Base-by-base conservation (phyloP, 1,140 invertebrate genomes). In the Orchestia grillus region DNA sequence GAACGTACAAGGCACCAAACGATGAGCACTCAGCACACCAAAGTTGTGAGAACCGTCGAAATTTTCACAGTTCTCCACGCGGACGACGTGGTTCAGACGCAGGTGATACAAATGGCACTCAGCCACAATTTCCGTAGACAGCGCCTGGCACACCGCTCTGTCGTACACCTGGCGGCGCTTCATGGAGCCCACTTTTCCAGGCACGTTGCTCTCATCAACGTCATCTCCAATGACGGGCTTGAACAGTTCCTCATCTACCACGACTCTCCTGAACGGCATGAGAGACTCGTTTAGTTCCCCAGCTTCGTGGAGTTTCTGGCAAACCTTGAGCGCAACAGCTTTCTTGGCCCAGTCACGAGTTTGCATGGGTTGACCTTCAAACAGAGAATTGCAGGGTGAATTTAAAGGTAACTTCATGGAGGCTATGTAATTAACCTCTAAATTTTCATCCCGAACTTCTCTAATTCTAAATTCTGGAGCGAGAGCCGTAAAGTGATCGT, bases 401-500 rank as follows among this genome's bases (percentile, higher is more conserved):
- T 90, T 97, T 6, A 96, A 96, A 3, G 96, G 96, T 77, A 97
- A 42, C 36, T 43, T 91, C 44, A 97, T 95, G 0, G 43, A 62
- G 53, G 96, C 95, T 23, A 77, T 42, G 8, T n/a, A 95, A n/a
- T 19, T 0, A 28, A 16, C 44, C 45, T 62, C 96, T n/a, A 19
- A 53, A 53, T 53, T 19, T 44, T 8, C 44, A 40, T 16, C 42
- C n/a, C 16, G 47, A 88, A n/a, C 36, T 77, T 77, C 15, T 45
- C n/a, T 43, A 0, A 95, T 40, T 53, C 41, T 88, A 23, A 77
- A 41, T 57, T 96, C 95, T n/a, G 96, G 96, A 41, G 90, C 44
- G 41, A 97, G 77, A 36, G 96, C 88, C 88, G 97, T 97, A 77
- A 97, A 97, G 43, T 96, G 96, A 90, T 97, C 97, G 36, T 96